Conservation (phyloP, 1,140 invertebrate species). For the Penaeus chinensis region DNA sequence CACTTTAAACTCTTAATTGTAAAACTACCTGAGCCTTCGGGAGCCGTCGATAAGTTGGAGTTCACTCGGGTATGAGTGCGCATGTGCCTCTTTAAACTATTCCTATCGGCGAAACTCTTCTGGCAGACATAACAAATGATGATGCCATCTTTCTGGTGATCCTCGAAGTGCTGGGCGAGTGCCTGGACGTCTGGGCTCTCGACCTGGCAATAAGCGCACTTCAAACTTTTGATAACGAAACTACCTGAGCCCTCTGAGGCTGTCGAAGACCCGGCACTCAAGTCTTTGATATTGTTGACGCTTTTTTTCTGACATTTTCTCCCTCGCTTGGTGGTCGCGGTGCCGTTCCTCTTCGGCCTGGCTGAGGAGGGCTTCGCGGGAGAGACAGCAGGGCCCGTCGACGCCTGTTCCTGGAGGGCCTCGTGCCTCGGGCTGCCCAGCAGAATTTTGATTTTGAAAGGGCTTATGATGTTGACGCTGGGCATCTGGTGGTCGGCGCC, state of each 20-base stretch:
- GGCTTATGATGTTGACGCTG: conserved; percentile 54
- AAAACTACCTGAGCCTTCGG: conserved; percentile 6
- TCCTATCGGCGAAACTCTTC: conserved; percentile 70
- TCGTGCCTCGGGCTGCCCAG: conserved; percentile 33
- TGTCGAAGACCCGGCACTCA: not conserved
- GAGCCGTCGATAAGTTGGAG: not conserved
- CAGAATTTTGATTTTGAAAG: conserved; percentile 51
- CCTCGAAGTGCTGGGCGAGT: conserved; percentile 45
- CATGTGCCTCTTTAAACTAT: conserved; percentile 82
- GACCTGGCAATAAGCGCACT: conserved; percentile 40
- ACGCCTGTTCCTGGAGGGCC: not conserved
- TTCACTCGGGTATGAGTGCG: conserved; percentile 65
- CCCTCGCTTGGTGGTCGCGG: too few relatives aligned
- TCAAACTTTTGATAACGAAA: conserved; percentile 35
- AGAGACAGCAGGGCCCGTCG: not conserved
- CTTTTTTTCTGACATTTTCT: too few relatives aligned
- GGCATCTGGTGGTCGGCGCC: conserved; percentile 25
- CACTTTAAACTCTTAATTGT: conserved; percentile 40
- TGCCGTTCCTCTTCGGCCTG: conserved; percentile 4
- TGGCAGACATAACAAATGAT: conserved; percentile 58
- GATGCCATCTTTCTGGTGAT: conserved; percentile 55
- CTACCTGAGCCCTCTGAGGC: not conserved
- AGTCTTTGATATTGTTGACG: too few relatives aligned
- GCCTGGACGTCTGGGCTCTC: conserved; percentile 30
- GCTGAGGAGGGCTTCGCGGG: not conserved